Evolutionary conservation across 2,113 vertebrate species (phyloP).

Genomic region (Phylloscopus trochilus): DNA sequence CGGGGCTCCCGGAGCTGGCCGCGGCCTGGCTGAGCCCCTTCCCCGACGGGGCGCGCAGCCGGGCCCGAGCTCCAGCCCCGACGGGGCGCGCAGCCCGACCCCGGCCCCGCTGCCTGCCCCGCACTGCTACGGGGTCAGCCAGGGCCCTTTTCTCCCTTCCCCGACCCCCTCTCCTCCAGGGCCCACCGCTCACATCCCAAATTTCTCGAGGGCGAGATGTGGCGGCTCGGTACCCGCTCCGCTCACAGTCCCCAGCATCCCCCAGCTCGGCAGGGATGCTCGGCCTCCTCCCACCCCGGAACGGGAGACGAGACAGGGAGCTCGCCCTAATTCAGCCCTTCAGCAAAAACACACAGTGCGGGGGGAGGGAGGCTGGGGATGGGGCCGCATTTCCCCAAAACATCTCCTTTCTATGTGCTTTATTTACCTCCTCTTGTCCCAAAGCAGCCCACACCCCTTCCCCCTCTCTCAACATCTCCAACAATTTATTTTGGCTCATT

Average conservation of each 20-base stretch:
- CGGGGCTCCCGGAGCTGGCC: no score
- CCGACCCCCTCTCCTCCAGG: neutral
- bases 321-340: neutral
- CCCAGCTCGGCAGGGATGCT: neutral
- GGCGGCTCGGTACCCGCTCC: neutral
- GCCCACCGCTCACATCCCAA: neutral
- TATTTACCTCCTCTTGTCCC: conserved; percentile 27
- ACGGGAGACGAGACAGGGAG: neutral
- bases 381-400: neutral
- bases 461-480: conserved; percentile 8
- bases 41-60: neutral
- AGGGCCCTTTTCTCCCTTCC: neutral
- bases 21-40: neutral
- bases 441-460: conserved; percentile 12
- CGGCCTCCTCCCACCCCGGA: neutral
- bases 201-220: neutral
- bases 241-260: neutral
- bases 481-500: conserved; percentile 69
- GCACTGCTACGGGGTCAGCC: neutral
- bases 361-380: neutral
- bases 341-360: neutral
- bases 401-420: neutral
- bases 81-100: neutral
- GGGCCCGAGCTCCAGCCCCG: neutral
- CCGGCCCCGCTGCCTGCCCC: neutral